Evolutionary conservation across 1,140 invertebrate genomes (phyloP), one percentile per base, ranked within the genome.

Genomic region (Littorina saxatilis): DNA sequence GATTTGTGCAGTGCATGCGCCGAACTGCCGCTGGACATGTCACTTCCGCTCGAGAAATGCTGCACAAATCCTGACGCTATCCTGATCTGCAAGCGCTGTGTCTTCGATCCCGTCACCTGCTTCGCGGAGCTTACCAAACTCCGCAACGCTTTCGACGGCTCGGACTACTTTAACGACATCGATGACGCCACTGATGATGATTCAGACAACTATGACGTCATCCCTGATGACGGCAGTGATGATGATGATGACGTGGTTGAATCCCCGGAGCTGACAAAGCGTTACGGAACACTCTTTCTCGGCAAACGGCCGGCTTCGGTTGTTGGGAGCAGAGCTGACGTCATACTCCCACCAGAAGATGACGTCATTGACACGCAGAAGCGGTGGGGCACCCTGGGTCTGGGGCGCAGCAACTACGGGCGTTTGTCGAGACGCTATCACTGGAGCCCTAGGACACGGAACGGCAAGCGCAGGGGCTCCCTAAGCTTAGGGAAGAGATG

Each of bases 221-320:
- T 20, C 27, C 68, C 40, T 68, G 63, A 32, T 15, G 15, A 72
- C 68, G 40, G 43, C 20, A 27, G 17, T 11, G 7, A 20, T 5
- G 5, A 15, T 47, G 68, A 47, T 40, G 68, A 72, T 17, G 68
- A 72, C 20, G 68, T 20, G 20, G 9, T 40, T 3, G 23, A 15
- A 11, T 15, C 20, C n/a, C 29, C 68, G n/a, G 37, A 43, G 0
- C 9, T 37, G 15, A 5, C 37, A 37, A 72, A 72, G 29, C 68
- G 68, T 2, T 72, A n/a, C 68, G 68, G 68, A 47, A 72, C 68
- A 29, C 40, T 72, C 17, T 72, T 72, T n/a, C 68, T 72, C 0
- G 68, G 68, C 17, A 72, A 72, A 13, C 68, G 68, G 27, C 68
- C 68, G 23, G 9, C n/a, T n/a, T n/a, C n/a, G n/a, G n/a, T n/a